A percentile compares a stretch with the other conserved stretches of the same genome.
phyloP scores from a whole-genome alignment of 2,113 vertebrate genomes.

The Mastomys natalensis region DNA sequence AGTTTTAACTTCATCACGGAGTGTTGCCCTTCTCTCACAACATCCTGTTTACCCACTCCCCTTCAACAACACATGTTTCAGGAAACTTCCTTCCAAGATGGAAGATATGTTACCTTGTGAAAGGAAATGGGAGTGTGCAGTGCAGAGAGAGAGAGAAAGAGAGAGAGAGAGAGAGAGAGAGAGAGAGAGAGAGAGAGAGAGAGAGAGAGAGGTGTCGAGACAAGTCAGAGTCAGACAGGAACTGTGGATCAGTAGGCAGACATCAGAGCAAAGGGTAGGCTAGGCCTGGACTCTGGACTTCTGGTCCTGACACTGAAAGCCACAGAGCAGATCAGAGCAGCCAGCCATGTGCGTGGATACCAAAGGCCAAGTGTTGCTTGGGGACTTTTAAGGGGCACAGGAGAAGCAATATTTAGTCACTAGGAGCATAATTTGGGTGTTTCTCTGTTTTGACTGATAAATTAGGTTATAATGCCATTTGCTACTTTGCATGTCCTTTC shows the following conservation, averaged over 20 bases:
- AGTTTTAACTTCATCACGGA: neutral
- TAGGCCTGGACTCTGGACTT: neutral
- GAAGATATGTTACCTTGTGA: neutral
- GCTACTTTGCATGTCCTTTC: neutral
- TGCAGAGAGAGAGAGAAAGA: neutral
- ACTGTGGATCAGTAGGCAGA: neutral
- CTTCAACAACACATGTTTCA: neutral
- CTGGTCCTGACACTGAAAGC: neutral
- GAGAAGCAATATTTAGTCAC: neutral
- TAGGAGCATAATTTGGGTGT: neutral
- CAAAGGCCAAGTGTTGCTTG: no score
- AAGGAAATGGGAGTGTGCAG: neutral
- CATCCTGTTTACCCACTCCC: neutral
- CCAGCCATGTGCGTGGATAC: neutral
- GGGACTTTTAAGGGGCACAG: neutral
- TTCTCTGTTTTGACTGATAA: neutral
- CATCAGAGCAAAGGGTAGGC: rapidly evolving
- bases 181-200: no score
- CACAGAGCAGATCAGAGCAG: neutral
- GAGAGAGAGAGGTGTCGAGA: neutral
- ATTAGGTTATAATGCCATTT: neutral
- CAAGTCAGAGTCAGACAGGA: neutral
- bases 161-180: neutral
- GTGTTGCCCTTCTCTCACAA: neutral
- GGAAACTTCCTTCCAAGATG: neutral